Percentiles rank a stretch among this genome's conserved stretches.
phyloP scores from a whole-genome alignment of 2,797 vertebrate genomes.

The Eleutherodactylus coqui region DNA sequence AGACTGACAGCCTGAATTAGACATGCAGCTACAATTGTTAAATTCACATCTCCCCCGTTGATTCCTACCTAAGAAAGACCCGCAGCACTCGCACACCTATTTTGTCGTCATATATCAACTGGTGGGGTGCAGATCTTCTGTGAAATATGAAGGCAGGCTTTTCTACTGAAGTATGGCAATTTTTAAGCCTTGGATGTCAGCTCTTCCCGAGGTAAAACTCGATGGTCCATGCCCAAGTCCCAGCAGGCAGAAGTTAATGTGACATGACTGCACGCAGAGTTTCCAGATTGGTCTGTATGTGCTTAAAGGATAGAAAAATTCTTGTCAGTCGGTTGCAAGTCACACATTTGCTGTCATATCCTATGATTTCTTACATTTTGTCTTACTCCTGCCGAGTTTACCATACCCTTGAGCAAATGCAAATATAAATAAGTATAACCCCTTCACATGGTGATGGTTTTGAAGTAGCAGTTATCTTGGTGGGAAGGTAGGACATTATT shows the following conservation, averaged over 20 bases:
- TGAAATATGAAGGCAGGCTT: conserved; percentile 5
- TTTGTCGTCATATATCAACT: conserved; percentile 41
- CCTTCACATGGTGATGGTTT: conserved; percentile 19
- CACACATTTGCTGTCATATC: conserved; percentile 49
- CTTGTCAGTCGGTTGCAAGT: conserved; percentile 51
- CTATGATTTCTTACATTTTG: conserved; percentile 54
- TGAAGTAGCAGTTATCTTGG: conserved; percentile 42
- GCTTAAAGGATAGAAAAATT: conserved; percentile 51
- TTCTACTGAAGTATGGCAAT: conserved; percentile 14
- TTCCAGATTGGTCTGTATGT: conserved; percentile 58
- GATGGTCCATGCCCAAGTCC: conserved; percentile 52
- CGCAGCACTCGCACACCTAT: neutral
- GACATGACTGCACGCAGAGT: conserved; percentile 58
- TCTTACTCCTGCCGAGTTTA: conserved; percentile 47
- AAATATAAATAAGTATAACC: conserved; percentile 55
- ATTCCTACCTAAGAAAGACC: neutral
- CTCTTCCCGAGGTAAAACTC: conserved; percentile 50
- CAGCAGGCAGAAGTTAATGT: conserved; percentile 56
- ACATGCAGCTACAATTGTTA: conserved; percentile 21
- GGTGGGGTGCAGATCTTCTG: neutral
- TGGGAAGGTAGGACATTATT: conserved; percentile 23
- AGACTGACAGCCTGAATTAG: conserved; percentile 5
- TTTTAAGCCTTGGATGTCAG: conserved; percentile 53
- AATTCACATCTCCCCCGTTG: conserved; percentile 24
- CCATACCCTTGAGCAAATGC: conserved; percentile 50